A percentile compares a stretch with the other conserved stretches of the same genome.
Conservation (phyloP, 2,888 invertebrate species). For the Sminthurinus aureus region DNA sequence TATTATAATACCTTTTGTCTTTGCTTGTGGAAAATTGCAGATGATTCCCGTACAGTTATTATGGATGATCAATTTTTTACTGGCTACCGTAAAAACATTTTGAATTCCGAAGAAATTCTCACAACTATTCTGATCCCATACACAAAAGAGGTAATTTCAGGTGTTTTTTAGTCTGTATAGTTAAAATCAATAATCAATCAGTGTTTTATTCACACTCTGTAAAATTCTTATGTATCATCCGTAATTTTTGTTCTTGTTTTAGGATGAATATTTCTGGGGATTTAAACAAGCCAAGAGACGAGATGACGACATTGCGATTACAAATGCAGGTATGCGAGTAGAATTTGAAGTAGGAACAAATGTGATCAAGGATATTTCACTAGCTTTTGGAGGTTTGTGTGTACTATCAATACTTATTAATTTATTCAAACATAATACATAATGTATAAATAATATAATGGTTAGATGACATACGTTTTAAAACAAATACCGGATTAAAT, state of each 20-base stretch:
- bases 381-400: constrained; percentile 79
- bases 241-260: constrained; percentile 34
- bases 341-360: constrained; percentile 68
- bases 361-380: constrained; percentile 70
- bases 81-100: constrained; percentile 82
- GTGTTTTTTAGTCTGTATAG: too few relatives aligned
- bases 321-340: constrained; percentile 81
- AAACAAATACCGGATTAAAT: too few relatives aligned
- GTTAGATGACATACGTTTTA: too few relatives aligned
- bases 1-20: too few relatives aligned
- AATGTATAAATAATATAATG: too few relatives aligned
- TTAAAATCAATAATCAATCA: background rate
- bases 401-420: too few relatives aligned
- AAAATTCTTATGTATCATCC: too few relatives aligned
- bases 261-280: constrained; percentile 78
- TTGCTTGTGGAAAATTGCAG: constrained; percentile 45
- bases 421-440: too few relatives aligned
- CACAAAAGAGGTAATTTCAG: constrained; percentile 65
- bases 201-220: too few relatives aligned
- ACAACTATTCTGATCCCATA: constrained; percentile 81
- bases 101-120: constrained; percentile 79
- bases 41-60: constrained; percentile 66
- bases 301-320: constrained; percentile 96
- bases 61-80: constrained; percentile 84
- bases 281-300: constrained; percentile 91